A percentile compares a stretch with the other conserved stretches of the same genome.
These are phyloP conservation scores for Drosophila sproati DNA, from an alignment of 1,140 invertebrate genomes.

Conservation along the genomic window DNA sequence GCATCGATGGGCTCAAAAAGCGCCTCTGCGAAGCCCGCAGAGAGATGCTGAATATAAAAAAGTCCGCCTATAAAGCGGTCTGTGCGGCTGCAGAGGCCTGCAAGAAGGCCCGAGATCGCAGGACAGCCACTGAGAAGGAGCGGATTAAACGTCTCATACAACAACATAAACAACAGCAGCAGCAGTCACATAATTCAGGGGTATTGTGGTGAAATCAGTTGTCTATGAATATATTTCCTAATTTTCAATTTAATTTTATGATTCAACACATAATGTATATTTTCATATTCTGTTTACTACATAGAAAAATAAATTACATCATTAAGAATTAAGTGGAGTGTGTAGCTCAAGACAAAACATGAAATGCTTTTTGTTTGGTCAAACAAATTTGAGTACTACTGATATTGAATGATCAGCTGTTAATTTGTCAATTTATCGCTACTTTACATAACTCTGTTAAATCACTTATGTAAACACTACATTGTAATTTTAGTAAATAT, in stretches of 20 bases:
- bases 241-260: background rate
- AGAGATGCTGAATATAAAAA: slow-evolving; percentile 87
- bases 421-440: too few relatives aligned
- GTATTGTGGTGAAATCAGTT: background rate
- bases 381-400: too few relatives aligned
- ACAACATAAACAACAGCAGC: background rate
- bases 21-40: slow-evolving; percentile 86
- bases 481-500: too few relatives aligned
- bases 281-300: too few relatives aligned
- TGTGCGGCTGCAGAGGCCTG: slow-evolving; percentile 87
- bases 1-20: slow-evolving; percentile 86
- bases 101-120: slow-evolving; percentile 46
- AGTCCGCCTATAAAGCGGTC: slow-evolving; percentile 87
- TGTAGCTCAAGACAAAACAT: too few relatives aligned
- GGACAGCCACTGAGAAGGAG: background rate
- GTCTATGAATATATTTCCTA: background rate
- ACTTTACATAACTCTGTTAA: too few relatives aligned
- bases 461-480: too few relatives aligned
- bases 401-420: too few relatives aligned
- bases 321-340: too few relatives aligned
- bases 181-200: background rate
- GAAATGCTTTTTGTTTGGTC: too few relatives aligned
- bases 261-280: too few relatives aligned
- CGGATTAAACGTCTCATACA: background rate
- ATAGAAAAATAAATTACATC: too few relatives aligned